Base-by-base conservation (phyloP, 2,888 invertebrate genomes). In the Xanthia togata region DNA sequence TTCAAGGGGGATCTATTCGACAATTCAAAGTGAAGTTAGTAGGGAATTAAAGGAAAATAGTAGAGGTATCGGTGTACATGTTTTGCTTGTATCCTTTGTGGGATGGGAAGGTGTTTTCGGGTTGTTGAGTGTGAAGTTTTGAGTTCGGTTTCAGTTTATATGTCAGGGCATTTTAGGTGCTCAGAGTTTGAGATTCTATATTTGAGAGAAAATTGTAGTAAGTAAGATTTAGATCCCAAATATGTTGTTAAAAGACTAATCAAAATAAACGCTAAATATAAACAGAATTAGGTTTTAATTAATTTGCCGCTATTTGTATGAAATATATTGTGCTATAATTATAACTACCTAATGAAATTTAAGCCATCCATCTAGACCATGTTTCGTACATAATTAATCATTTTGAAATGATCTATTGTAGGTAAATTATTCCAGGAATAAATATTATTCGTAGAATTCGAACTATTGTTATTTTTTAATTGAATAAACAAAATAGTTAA, bases 31-130 rank as follows among this genome's bases (percentile, higher is more conserved):
- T 59, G 35, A 35, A 69, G 41, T 70, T 79, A 70, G 74, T 23
- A 47, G 14, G 38, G 69, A 70, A 82, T 83, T 83, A 76, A 83
- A 79, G 55, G 60, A 57, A 67, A 70, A 76, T 70, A 81, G 35
- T 35, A 35, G 59, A 50, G 0, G 14, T 35, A 57, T 71, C 1
- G 55, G 47, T 70, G 62, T 63, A 14, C 17, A 26, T 73, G 4
- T 57, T 57, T 20, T 63, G 57, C 35, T 38, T 70, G 53, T 38
- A 35, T 60, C 31, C 9, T 41, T 75, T 81, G 67, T 80, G 59
- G 44, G 38, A 55, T 47, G 23, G 0, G n/a, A 35, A 0, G 9
- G 23, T 67, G 26, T 70, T 60, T 47, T 47, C 44, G 8, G 2
- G 12, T 59, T n/a, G 50, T 59, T 38, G 2, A 35, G 17, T 8